These are phyloP conservation scores for Hetaerina titia DNA, from an alignment of 2,888 invertebrate genomes.

Conservation along the genomic window DNA sequence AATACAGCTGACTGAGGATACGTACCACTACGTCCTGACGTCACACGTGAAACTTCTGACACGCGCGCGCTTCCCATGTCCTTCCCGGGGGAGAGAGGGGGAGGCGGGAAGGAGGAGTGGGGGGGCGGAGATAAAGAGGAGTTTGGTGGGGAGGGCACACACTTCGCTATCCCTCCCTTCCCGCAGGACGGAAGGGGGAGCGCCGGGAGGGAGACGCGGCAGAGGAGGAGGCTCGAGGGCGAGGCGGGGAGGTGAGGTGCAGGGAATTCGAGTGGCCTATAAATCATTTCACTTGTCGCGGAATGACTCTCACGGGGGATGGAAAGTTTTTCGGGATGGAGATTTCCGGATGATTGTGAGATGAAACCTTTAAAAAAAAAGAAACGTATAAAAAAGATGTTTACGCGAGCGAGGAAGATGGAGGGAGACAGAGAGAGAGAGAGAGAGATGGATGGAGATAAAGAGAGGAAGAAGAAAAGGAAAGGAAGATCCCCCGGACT, in stretches of 20 bases:
- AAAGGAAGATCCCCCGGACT: neutral
- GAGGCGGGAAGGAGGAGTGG: too few relatives aligned
- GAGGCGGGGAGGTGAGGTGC: neutral
- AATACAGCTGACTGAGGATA: too few relatives aligned
- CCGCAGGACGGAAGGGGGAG: neutral
- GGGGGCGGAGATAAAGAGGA: too few relatives aligned
- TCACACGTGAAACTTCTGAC: too few relatives aligned
- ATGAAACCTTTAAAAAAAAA: slow-evolving; percentile 36
- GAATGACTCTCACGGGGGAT: slow-evolving; percentile 19
- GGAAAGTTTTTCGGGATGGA: slow-evolving; percentile 24
- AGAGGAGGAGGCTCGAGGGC: neutral
- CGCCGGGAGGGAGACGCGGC: neutral
- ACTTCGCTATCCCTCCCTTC: too few relatives aligned
- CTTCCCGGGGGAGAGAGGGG: too few relatives aligned
- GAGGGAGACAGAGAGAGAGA: neutral
- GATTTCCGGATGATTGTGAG: slow-evolving; percentile 30
- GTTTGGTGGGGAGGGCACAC: too few relatives aligned
- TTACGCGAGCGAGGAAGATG: neutral
- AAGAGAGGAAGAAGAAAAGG: neutral
- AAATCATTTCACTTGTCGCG: slow-evolving; percentile 49
- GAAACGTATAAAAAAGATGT: neutral
- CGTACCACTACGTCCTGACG: too few relatives aligned
- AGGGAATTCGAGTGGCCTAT: neutral
- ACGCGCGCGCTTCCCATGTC: too few relatives aligned
- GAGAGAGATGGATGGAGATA: neutral